Evolutionary conservation across 1,140 invertebrate genomes (phyloP).

Genomic region (Tribolium castaneum): DNA sequence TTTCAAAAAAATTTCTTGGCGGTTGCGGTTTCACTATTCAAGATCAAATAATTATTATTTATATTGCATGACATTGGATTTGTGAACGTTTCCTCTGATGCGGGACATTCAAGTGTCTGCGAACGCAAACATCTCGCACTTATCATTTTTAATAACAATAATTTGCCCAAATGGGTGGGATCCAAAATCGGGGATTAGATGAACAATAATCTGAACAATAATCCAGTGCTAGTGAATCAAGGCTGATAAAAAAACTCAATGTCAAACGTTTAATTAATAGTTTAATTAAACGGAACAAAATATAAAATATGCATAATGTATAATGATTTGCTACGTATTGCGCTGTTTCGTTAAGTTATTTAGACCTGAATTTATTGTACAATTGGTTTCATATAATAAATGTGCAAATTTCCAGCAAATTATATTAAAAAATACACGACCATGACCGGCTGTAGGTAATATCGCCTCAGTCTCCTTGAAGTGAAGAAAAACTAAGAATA

Average conservation of each 20-base stretch:
- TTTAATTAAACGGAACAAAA: conserved; percentile 19
- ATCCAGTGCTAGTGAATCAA: not conserved
- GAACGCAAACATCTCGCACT: not conserved
- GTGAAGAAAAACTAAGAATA: conserved; percentile 11
- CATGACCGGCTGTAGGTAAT: conserved; percentile 4
- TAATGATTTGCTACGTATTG: not conserved
- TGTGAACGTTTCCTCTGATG: conserved; percentile 13
- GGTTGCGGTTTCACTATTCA: conserved; percentile 21
- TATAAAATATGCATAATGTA: not conserved
- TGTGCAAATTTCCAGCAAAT: not conserved
- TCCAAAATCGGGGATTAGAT: not conserved
- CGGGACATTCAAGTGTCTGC: not conserved
- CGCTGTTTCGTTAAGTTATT: not conserved
- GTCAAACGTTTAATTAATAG: conserved; percentile 15
- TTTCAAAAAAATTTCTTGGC: not conserved
- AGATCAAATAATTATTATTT: conserved; percentile 21
- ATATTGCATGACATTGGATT: conserved; percentile 18
- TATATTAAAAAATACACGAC: not conserved
- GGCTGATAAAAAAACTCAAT: conserved; percentile 21
- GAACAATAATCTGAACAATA: not conserved
- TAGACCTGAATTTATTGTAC: not conserved
- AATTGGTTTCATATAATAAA: not conserved
- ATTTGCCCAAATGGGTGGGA: no score
- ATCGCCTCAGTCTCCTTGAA: not conserved
- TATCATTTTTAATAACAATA: no score